Conservation (phyloP, 1,140 invertebrate species). For the Drosophila rhopaloa region DNA sequence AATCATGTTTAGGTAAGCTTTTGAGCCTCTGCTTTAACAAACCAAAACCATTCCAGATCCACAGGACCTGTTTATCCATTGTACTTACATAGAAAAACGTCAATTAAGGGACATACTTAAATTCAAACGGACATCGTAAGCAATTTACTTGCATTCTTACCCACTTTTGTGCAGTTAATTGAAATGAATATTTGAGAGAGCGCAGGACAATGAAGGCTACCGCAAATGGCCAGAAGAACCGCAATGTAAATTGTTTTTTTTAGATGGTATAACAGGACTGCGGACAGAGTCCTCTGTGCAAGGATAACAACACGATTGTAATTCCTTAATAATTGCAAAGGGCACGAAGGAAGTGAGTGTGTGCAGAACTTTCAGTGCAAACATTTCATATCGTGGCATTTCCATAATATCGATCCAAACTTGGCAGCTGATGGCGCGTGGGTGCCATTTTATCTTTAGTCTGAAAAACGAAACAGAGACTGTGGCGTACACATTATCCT, state of each 20-base stretch:
- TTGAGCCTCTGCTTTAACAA: not conserved
- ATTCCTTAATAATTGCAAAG: constrained; percentile 70
- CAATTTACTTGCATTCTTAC: constrained; percentile 15
- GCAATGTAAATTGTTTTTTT: constrained; percentile 70
- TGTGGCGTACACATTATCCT: constrained; percentile 64
- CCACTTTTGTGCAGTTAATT: constrained; percentile 57
- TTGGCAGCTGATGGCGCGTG: constrained; percentile 32
- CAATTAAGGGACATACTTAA: constrained; percentile 17
- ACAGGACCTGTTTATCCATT: not conserved
- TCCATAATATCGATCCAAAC: constrained; percentile 73
- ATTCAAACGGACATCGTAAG: constrained; percentile 16
- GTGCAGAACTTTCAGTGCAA: constrained; percentile 23
- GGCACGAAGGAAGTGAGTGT: constrained; percentile 44
- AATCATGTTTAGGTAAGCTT: too few species aligned
- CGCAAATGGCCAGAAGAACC: constrained; percentile 24
- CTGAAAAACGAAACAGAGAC: constrained; percentile 19
- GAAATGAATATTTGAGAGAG: constrained; percentile 63
- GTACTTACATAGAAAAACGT: not conserved
- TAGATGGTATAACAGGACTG: constrained; percentile 25
- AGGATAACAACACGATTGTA: constrained; percentile 59
- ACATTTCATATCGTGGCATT: constrained; percentile 80
- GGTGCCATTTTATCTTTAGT: constrained; percentile 30
- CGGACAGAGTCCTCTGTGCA: constrained; percentile 20
- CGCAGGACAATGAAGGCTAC: constrained; percentile 12
- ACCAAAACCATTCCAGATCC: not conserved